A percentile compares a stretch with the other conserved stretches of the same genome.
Evolutionary conservation across 2,797 vertebrate species (phyloP).

Genomic region (Crotalus adamanteus): DNA sequence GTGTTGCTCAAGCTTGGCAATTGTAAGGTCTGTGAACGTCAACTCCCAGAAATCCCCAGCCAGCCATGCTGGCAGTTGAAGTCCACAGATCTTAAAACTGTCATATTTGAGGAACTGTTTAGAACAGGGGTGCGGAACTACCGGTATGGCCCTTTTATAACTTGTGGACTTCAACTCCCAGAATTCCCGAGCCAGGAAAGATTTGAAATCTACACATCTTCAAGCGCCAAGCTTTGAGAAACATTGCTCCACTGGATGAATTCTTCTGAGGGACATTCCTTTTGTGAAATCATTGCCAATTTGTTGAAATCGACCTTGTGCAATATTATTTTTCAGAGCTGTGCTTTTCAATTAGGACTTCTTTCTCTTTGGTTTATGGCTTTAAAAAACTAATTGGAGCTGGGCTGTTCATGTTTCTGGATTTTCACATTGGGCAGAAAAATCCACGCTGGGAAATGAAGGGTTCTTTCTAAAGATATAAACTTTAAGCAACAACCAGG

Average conservation of each 20-base stretch:
- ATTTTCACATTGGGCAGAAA: background rate
- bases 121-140: background rate
- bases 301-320: background rate
- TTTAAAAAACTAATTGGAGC: background rate
- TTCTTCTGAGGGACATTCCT: background rate
- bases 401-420: background rate
- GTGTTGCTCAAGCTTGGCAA: too few species aligned
- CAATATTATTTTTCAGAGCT: background rate
- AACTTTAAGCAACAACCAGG: background rate
- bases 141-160: too few species aligned
- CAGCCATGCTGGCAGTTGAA: background rate
- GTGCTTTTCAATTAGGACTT: background rate
- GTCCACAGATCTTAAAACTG: background rate
- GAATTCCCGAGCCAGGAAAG: too few species aligned
- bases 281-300: background rate
- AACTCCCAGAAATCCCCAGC: background rate
- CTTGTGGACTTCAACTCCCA: too few species aligned
- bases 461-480: background rate
- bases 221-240: too few species aligned
- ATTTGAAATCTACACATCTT: too few species aligned
- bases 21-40: background rate
- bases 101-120: background rate
- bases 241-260: background rate
- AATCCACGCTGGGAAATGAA: background rate
- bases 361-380: background rate